phyloP scores from a whole-genome alignment of 2,113 vertebrate genomes.

The Xerus inauris region DNA sequence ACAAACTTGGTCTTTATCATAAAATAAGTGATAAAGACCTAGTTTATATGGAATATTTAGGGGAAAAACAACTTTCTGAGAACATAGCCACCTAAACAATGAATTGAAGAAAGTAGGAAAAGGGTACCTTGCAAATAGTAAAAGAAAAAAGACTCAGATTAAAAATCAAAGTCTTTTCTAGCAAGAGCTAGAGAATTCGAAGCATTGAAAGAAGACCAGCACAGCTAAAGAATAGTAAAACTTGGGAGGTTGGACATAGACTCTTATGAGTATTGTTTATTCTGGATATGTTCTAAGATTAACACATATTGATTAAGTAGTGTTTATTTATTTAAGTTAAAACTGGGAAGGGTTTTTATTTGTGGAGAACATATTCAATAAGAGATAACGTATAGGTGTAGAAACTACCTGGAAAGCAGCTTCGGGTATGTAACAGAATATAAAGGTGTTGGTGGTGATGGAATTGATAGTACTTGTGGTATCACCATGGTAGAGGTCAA shows the following conservation, averaged over 20 bases:
- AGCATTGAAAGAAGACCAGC: neutral
- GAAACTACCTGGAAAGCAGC: neutral
- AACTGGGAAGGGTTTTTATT: neutral
- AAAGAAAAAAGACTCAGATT: neutral
- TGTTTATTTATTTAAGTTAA: neutral
- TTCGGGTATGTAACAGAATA: neutral
- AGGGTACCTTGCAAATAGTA: neutral
- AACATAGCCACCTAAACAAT: neutral
- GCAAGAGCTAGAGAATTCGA: neutral
- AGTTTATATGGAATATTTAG: neutral
- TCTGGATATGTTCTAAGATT: neutral
- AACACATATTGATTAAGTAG: neutral
- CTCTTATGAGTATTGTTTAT: neutral
- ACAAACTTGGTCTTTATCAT: neutral
- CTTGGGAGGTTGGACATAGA: neutral
- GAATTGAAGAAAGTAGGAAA: neutral
- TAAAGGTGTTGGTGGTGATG: too few relatives aligned
- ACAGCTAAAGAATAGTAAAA: neutral
- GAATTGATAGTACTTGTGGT: fast-evolving
- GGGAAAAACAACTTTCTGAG: neutral
- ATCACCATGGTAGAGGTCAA: neutral
- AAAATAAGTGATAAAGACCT: neutral
- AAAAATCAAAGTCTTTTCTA: neutral
- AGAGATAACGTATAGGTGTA: too few relatives aligned
- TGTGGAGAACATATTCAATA: neutral